Conservation (phyloP, 2,113 vertebrate genomes). For the Spheniscus mendiculus region DNA sequence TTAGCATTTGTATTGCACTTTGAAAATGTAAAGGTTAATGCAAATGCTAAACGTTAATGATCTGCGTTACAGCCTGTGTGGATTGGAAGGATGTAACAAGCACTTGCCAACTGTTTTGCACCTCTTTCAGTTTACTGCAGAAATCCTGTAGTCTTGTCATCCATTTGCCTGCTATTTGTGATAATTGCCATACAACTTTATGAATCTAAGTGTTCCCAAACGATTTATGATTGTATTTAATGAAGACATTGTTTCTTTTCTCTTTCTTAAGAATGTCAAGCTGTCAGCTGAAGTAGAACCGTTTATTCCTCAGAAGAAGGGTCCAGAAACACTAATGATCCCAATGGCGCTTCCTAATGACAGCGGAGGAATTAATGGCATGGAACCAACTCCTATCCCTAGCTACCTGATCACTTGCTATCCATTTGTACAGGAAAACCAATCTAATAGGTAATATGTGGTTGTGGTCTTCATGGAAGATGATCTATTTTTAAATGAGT, state of each 20-base stretch:
- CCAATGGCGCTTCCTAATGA: constrained; percentile 90
- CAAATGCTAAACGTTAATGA: background rate
- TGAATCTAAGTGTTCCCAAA: background rate
- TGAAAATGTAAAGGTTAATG: constrained; percentile 6
- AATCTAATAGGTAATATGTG: constrained; percentile 88
- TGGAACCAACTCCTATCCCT: constrained; percentile 92
- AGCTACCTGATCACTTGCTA: constrained; percentile 99
- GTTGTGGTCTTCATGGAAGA: background rate
- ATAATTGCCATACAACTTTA: background rate
- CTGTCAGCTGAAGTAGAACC: constrained; percentile 98
- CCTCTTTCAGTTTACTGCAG: background rate
- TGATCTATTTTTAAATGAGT: background rate
- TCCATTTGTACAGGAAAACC: constrained; percentile 97
- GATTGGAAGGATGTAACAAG: background rate
- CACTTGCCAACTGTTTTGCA: background rate
- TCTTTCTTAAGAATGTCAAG: constrained; percentile 89
- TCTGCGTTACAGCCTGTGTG: background rate
- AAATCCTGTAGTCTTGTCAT: background rate
- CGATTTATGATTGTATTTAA: background rate
- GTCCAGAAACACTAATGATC: constrained; percentile 87
- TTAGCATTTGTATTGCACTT: background rate
- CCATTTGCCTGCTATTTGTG: background rate
- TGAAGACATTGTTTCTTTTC: background rate
- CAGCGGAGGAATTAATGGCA: constrained; percentile 77
- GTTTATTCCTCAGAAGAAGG: constrained; percentile 97